Evolutionary conservation across 2,797 vertebrate genomes (phyloP), one percentile per base, ranked within the genome.

Genomic region (Anguilla pacifica): DNA sequence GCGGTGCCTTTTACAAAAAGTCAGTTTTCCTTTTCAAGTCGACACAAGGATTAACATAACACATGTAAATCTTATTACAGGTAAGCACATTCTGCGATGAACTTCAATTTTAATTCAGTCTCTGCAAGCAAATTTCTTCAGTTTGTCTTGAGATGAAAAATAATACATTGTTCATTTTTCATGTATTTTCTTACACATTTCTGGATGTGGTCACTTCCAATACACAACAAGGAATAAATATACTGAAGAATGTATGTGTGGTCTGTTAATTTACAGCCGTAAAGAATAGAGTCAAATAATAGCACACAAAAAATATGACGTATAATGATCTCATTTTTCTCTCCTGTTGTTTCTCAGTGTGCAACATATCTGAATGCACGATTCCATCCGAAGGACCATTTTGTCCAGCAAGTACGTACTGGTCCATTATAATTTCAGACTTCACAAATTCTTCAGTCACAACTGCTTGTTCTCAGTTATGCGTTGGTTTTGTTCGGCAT

Each of bases 21-120:
- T 15, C 1, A 90, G 31, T 70, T 85, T 89, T 57, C 61, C 85
- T 6, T 7, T 91, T 46, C 0, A 35, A 31, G 51, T 93, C 85
- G 28, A 74, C 57, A 6, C 85, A 91, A 2, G 28, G 9, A 70
- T 91, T 28, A 93, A 93, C 3, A 57, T 93, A 86, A 93, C 92
- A 49, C 5, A 90, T 10, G 85, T 92, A 22, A 0, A 88, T 15
- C 81, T 94, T 31, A 94, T 90, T 86, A 93, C 95, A 90, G 95
- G 95, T 95, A 88, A 88, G 81, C 5, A 82, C 7, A 72, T 72
- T 39, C n/a, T 61, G n/a, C 51, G 1, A 43, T 67, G 2, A 22
- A 25, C 4, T 64, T 11, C 81, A 3, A 61, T 70, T 46, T 39
- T 35, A 39, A 77, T 39, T 35, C 28, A 3, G 86, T 46, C 39